phyloP scores from a whole-genome alignment of 2,888 invertebrate genomes.

The Vannuccia rotundouncinata region DNA sequence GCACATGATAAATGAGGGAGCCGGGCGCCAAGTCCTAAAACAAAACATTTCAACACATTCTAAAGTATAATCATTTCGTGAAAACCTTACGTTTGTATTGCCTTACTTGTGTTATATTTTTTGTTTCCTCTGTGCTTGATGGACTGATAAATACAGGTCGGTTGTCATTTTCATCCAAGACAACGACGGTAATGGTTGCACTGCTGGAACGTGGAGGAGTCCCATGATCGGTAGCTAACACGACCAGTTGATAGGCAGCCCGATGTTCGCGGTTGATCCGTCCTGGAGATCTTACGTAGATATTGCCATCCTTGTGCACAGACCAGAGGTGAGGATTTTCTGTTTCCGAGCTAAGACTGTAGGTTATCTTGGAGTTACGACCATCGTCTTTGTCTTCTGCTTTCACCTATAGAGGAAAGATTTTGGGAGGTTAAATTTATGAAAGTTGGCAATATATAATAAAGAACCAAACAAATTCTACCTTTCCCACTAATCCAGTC shows the following conservation, averaged over 20 bases:
- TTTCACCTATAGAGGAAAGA: not conserved
- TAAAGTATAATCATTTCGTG: too few relatives aligned
- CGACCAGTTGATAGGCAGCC: constrained; percentile 8
- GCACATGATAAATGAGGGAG: not conserved
- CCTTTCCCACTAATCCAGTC: not conserved
- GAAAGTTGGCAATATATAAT: not conserved
- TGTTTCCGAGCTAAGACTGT: not conserved
- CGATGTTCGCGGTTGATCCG: constrained; percentile 24
- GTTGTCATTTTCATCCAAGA: constrained; percentile 15
- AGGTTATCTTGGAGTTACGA: constrained; percentile 17
- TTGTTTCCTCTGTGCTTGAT: not conserved
- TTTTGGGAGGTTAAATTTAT: not conserved
- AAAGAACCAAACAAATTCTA: not conserved
- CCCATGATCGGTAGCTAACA: constrained; percentile 14
- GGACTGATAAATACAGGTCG: constrained; percentile 23
- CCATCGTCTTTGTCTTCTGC: constrained; percentile 17
- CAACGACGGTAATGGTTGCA: not conserved
- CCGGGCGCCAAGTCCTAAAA: not conserved
- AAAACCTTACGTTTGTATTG: too few relatives aligned
- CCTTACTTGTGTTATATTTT: not conserved
- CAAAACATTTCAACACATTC: too few relatives aligned
- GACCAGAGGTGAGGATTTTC: not conserved
- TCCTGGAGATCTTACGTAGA: not conserved
- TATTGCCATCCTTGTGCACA: constrained; percentile 3
- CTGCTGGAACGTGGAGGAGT: not conserved